Percentiles rank a stretch among this genome's conserved stretches.
Evolutionary conservation across 2,888 invertebrate genomes (phyloP).

Genomic region (Cosmia trapezina): DNA sequence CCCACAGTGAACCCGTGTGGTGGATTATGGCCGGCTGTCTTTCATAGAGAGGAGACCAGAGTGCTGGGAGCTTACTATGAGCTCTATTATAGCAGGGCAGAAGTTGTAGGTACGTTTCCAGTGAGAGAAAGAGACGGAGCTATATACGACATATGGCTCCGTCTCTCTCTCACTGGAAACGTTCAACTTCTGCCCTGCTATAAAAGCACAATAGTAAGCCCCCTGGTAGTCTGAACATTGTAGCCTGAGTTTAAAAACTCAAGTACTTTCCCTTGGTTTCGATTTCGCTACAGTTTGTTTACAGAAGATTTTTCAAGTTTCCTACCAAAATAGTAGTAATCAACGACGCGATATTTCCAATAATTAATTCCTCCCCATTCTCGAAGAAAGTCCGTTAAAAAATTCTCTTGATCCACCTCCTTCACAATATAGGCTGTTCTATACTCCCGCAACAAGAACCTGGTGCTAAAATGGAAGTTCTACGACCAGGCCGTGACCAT

Average conservation of each 20-base stretch:
- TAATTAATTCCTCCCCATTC: neutral
- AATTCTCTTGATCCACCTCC: neutral
- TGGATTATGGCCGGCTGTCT: neutral
- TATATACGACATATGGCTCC: no score
- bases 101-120: no score
- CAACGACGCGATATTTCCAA: neutral
- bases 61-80: no score
- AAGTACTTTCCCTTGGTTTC: no score
- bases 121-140: no score
- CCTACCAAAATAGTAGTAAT: neutral
- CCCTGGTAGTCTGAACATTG: neutral
- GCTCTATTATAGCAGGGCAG: no score
- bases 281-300: neutral
- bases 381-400: neutral
- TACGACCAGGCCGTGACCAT: slow-evolving; percentile 74
- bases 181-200: no score
- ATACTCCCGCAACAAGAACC: slow-evolving; percentile 67
- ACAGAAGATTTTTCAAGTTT: neutral
- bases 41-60: neutral
- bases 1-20: no score
- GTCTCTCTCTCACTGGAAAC: no score
- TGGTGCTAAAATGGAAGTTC: slow-evolving; percentile 79
- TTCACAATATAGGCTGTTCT: slow-evolving; percentile 72
- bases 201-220: no score
- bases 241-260: neutral